Evolutionary conservation across 2,888 invertebrate species (phyloP), one percentile per base, ranked within the genome.

Genomic region (Ecliptopera silaceata): DNA sequence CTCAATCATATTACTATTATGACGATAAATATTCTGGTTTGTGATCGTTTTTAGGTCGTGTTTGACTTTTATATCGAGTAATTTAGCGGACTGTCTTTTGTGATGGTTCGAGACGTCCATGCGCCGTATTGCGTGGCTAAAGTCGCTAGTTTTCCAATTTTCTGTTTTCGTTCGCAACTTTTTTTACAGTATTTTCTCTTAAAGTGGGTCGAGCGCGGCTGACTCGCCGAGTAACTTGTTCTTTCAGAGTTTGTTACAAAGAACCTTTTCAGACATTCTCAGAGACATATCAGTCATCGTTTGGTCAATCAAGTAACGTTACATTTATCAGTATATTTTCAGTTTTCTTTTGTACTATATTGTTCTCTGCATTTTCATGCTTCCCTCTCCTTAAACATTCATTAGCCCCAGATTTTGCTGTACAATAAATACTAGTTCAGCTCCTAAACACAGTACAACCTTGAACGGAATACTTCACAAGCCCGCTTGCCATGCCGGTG

Each of bases 1-100:
- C 77, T 80, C 80, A 79, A 80, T 80, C 77, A 79, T 76, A 79
- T 75, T 70, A 73, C 75, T 75, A 71, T 75, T 70, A 75, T 57
- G 70, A 69, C 72, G 73, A 79, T 79, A 75, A 76, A 74, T 74
- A 74, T 74, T 68, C 56, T 66, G 56, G 69, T 74, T 74, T 74
- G 79, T 75, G 73, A 71, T 66, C 70, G 66, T 65, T 71, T 67
- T 59, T 63, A 59, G 68, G 63, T 62, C 59, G 56, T 64, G 42
- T 52, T 52, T 50, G 51, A 45, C 60, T 51, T 39, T 38, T 61
- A 61, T 47, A 26, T 22, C 32, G 34, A 53, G 42, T 56, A 42
- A 56, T 59, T 46, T 52, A 52, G 45, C 51, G 47, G 41, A 50
- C 44, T 53, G 32, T 38, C 22, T 22, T 12, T 34, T 46, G 38